Percentiles rank a stretch among this genome's conserved stretches.
These are phyloP conservation scores for Elysia chlorotica DNA, from an alignment of 1,140 invertebrate species.

Conservation along the genomic window DNA sequence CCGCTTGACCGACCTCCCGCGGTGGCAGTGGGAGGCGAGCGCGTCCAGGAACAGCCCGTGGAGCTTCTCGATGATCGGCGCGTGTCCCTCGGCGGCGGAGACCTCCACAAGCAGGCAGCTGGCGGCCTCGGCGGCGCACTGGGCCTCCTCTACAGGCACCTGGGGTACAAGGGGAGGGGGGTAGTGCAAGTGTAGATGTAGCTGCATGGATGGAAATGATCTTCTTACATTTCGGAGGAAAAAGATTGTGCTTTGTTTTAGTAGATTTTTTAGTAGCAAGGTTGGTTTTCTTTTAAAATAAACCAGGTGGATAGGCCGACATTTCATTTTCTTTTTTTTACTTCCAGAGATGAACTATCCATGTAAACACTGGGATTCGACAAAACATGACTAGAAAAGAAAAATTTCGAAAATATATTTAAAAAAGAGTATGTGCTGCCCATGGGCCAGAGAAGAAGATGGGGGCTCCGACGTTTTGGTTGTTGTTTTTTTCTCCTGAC, in stretches of 20 bases:
- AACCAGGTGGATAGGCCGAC: neutral
- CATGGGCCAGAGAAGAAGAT: no score
- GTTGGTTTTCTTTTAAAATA: neutral
- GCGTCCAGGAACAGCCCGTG: constrained; percentile 74
- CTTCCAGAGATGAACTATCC: no score
- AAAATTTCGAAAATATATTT: no score
- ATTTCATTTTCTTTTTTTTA: no score
- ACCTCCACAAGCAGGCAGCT: constrained; percentile 84
- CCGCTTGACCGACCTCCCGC: constrained; percentile 69
- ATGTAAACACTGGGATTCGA: no score
- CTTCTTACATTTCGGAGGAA: neutral
- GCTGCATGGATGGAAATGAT: no score
- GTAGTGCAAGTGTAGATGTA: no score
- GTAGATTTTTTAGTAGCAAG: neutral
- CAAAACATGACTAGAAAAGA: no score
- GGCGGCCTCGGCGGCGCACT: constrained; percentile 74
- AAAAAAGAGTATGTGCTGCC: no score
- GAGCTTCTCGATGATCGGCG: constrained; percentile 77
- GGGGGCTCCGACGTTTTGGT: no score
- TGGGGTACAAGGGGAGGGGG: constrained; percentile 56
- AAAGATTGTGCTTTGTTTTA: neutral
- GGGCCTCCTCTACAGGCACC: constrained; percentile 77
- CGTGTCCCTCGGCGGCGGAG: constrained; percentile 79
- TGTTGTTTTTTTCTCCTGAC: no score
- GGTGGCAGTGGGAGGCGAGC: constrained; percentile 70